These are phyloP conservation scores for Elaeidobius kamerunicus DNA, from an alignment of 2,888 invertebrate genomes.

Conservation along the genomic window DNA sequence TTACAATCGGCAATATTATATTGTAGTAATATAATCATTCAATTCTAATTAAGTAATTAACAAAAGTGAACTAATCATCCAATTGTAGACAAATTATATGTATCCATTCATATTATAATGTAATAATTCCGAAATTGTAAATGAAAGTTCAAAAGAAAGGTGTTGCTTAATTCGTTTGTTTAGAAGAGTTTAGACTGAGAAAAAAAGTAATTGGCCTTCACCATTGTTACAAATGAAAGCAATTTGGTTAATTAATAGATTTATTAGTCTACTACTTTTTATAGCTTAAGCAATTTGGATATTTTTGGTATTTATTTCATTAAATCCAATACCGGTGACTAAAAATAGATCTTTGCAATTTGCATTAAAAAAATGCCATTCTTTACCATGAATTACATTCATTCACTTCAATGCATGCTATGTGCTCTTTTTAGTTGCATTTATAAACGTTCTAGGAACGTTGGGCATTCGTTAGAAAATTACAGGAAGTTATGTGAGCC, in stretches of 20 bases:
- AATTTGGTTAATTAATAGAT: slow-evolving; percentile 9
- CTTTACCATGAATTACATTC: neutral
- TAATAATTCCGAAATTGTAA: slow-evolving; percentile 5
- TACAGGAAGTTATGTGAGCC: slow-evolving; percentile 16
- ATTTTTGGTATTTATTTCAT: too few species aligned
- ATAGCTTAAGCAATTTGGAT: too few species aligned
- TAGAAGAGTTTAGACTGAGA: slow-evolving; percentile 12
- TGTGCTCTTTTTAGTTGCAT: too few species aligned
- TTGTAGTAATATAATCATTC: neutral
- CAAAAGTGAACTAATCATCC: slow-evolving; percentile 5
- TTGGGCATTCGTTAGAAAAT: slow-evolving; percentile 4
- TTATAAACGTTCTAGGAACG: slow-evolving; percentile 4
- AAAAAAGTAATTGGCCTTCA: slow-evolving; percentile 9
- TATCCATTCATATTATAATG: neutral
- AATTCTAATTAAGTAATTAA: slow-evolving; percentile 5
- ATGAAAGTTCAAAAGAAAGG: slow-evolving; percentile 17
- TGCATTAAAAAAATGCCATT: too few species aligned
- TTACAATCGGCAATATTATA: neutral
- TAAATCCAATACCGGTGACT: too few species aligned
- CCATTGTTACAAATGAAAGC: slow-evolving; percentile 17
- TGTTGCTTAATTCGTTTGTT: slow-evolving; percentile 16
- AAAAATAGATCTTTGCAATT: too few species aligned
- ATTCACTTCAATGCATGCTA: neutral
- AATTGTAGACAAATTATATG: slow-evolving; percentile 1
- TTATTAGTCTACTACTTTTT: too few species aligned